Conservation (phyloP, 2,888 invertebrate genomes). For the Nebria brevicollis region DNA sequence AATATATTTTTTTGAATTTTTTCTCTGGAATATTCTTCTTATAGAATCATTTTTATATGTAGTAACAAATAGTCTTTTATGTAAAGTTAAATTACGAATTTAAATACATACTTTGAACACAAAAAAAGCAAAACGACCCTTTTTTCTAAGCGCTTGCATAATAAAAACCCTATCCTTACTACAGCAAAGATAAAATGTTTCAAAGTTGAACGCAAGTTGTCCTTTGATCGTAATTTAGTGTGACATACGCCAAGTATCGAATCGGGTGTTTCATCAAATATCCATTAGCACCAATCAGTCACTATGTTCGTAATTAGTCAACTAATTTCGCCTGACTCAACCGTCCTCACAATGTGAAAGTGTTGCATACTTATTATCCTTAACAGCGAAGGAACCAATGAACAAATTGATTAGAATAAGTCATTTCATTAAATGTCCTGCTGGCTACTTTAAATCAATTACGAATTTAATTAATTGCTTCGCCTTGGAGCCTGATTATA, state of each 20-base stretch:
- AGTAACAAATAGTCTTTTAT: no score
- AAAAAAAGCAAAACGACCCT: not conserved
- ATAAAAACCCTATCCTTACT: not conserved
- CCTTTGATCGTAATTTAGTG: not conserved
- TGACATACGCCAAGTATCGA: not conserved
- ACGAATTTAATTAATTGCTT: not conserved
- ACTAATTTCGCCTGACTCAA: not conserved
- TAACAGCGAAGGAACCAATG: not conserved
- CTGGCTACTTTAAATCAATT: not conserved
- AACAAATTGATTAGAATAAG: not conserved
- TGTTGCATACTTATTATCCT: not conserved
- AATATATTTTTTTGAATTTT: no score
- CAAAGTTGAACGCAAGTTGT: not conserved
- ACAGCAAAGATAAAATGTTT: not conserved
- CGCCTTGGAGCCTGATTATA: no score
- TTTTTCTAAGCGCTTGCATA: not conserved
- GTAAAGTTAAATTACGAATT: no score
- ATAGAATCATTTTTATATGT: no score
- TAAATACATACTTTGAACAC: not conserved
- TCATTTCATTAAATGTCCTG: not conserved
- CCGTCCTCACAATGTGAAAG: not conserved
- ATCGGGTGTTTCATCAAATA: not conserved
- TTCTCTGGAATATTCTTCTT: no score
- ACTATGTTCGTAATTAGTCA: not conserved
- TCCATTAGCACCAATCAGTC: slow-evolving; percentile 1